Conservation (phyloP, 2,113 vertebrate species). For the Rhynchomys soricoides region DNA sequence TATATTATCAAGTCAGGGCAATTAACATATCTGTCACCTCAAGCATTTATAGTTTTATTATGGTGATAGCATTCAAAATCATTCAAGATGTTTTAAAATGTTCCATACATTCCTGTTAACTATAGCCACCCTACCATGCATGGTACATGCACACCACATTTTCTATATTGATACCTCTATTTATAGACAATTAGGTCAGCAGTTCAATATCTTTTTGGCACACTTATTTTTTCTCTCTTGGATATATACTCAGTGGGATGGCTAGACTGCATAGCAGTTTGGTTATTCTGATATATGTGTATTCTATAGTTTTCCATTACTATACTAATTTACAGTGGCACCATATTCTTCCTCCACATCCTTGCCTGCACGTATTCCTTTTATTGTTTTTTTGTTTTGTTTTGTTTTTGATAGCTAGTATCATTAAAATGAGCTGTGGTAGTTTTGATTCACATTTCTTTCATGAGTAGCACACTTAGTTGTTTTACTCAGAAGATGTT, state of each 20-base stretch:
- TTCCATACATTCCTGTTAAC: neutral
- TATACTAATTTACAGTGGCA: neutral
- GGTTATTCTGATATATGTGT: neutral
- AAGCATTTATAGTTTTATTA: neutral
- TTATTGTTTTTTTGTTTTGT: no score
- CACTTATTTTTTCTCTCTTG: neutral
- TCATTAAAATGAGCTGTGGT: neutral
- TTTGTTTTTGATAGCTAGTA: neutral
- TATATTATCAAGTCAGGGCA: neutral
- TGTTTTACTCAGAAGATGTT: neutral
- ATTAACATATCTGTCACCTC: neutral
- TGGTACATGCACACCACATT: neutral
- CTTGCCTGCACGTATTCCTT: neutral
- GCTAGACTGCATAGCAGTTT: neutral
- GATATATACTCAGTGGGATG: neutral
- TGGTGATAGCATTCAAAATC: neutral
- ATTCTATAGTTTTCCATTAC: neutral
- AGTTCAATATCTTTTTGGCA: neutral
- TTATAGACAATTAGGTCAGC: neutral
- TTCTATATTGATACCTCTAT: neutral
- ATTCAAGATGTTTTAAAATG: neutral
- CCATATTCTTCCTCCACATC: neutral
- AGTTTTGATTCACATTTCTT: neutral
- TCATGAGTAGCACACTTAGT: neutral
- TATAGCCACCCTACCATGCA: neutral